Conservation (phyloP, 2,888 invertebrate species). For the Molanna angustata region DNA sequence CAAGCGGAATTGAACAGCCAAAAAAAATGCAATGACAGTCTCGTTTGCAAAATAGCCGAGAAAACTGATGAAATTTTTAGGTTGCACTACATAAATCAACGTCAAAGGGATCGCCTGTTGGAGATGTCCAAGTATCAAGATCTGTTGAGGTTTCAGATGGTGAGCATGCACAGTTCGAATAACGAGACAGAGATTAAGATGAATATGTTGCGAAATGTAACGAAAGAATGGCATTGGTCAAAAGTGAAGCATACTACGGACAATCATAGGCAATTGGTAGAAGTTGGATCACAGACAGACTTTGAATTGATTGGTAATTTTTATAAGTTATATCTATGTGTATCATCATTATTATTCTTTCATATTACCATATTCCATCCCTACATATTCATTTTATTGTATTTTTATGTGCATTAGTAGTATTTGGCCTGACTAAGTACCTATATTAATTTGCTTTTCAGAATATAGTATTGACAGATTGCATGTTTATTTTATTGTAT, state of each 20-base stretch:
- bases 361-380: no score
- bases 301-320: constrained; percentile 9
- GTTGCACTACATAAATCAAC: background rate
- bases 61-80: constrained; percentile 4
- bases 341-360: no score
- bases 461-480: no score
- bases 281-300: constrained; percentile 13
- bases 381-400: no score
- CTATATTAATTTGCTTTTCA: no score
- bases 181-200: constrained; percentile 1
- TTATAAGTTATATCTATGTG: background rate
- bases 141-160: constrained; percentile 5
- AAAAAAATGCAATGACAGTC: constrained; percentile 8
- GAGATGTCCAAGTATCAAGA: constrained; percentile 10
- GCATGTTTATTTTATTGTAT: no score
- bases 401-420: no score
- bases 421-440: no score
- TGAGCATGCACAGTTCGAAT: background rate
- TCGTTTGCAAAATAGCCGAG: constrained; percentile 5
- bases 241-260: background rate
- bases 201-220: background rate
- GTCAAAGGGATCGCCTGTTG: constrained; percentile 2
- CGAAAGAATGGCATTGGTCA: background rate
- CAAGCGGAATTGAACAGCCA: constrained; percentile 12
- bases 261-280: background rate